Evolutionary conservation across 2,797 vertebrate species (phyloP), one percentile per base, ranked within the genome.

Genomic region (Sebastolobus alascanus): DNA sequence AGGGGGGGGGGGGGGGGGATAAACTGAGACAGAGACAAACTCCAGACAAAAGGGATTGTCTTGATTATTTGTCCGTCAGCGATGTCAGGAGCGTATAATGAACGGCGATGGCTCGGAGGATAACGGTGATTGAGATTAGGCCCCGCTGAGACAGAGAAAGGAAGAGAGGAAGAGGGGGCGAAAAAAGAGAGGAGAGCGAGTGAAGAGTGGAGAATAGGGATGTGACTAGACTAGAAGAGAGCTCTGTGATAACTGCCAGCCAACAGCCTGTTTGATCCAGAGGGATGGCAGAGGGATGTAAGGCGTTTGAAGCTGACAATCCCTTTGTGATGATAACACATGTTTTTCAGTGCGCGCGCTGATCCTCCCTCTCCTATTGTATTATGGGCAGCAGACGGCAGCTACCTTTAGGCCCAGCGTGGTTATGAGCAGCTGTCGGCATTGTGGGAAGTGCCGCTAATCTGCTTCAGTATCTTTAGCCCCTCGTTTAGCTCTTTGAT

Each of bases 311-410:
- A 94, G 92, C 94, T 87, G 92, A 94, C 93, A 96, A 94, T 92
- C 92, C 92, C 89, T 95, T 96, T 96, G 94, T 96, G 94, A 93
- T 90, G 92, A 95, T 93, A 96, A 95, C 95, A 94, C 94, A 94
- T 95, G 94, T 95, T 95, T 95, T 94, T 93, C 89, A 89, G 86
- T 73, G 84, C 61, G 79, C 77, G 73, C 83, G 84, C 92, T 94
- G 92, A 94, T 92, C 88, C 91, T 85, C 78, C 84, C 86, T 85
- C 86, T 84, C 72, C 95, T 87, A 95, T 95, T 96, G 95, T 96
- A 93, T 94, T 92, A 94, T 87, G 92, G 94, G 91, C 90, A 89
- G 87, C 92, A 93, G 92, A 92, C 92, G 73, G 92, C 94, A 95
- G 95, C 94, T 95, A 94, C 90, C 89, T 95, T 90, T 89, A 90